Evolutionary conservation across 35 echinoderm and acorn worm genomes (phyloP), one percentile per base, ranked within the genome.

Genomic region (Eucidaris tribuloides): DNA sequence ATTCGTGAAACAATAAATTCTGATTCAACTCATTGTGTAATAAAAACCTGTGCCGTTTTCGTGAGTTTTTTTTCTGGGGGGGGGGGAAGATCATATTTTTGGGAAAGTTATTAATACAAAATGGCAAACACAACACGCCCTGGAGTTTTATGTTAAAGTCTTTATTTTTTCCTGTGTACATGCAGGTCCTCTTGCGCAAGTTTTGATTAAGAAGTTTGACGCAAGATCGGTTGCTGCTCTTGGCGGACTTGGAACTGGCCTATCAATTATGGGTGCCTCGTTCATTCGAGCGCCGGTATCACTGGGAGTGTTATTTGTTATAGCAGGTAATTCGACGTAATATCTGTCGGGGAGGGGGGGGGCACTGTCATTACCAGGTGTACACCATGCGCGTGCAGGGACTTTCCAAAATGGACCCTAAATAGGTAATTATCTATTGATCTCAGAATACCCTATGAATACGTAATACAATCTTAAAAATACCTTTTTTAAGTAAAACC

Each of bases 151-250:
- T n/a, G n/a, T n/a, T n/a, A n/a, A n/a, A n/a, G n/a, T n/a, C n/a
- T n/a, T n/a, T n/a, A n/a, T n/a, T n/a, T n/a, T n/a, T n/a, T n/a
- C n/a, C n/a, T n/a, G n/a, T n/a, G n/a, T n/a, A n/a, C n/a, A n/a
- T n/a, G n/a, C n/a, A 74, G 66, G 66, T 74, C 66, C 66, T 7
- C 20, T 74, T 5, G 66, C 37, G 37, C 66, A 74, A n/a, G 20
- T 74, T 11, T 40, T 74, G 14, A 25, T 74, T 6, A 37, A 35
- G 20, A 40, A 74, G 37, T 74, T 41, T 74, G 66, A 74, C 37
- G 66, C 20, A 15, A 74, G 66, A 20, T 33, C 23, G 40, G 37
- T 18, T 0, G 33, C 66, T 43, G 43, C 66, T 40, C 66, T 74
- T 20, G 66, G 66, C 5, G 66, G 66, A 43, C 33, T 74, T 1